Evolutionary conservation across 2,797 vertebrate genomes (phyloP).

Genomic region (Clarias fuscus): DNA sequence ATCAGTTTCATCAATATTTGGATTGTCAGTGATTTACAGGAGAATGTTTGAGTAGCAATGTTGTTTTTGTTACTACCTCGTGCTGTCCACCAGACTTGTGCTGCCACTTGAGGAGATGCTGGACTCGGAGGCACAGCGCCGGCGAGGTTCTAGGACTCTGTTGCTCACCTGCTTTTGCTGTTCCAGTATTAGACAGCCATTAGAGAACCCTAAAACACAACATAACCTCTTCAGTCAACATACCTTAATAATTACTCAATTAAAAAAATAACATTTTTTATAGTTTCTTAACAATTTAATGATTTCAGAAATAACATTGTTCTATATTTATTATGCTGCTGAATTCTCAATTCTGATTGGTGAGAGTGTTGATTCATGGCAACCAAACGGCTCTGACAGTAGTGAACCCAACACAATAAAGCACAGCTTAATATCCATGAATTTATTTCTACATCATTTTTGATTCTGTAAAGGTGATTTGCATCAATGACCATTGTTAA

Average conservation of each 20-base stretch:
- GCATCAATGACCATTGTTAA: too few relatives aligned
- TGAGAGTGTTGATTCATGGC: background rate
- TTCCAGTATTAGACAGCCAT: conserved; percentile 85
- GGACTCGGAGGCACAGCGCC: conserved; percentile 95
- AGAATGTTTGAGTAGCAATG: background rate
- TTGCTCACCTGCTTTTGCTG: conserved; percentile 71
- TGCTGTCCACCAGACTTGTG: conserved; percentile 56
- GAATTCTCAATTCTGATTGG: background rate
- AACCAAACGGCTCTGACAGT: background rate
- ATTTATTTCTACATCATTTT: too few relatives aligned
- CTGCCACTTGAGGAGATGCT: conserved; percentile 93
- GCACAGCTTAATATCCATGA: background rate
- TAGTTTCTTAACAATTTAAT: background rate
- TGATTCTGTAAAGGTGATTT: too few relatives aligned
- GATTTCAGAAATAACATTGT: background rate
- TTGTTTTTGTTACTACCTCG: conserved; percentile 27
- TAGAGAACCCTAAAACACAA: conserved; percentile 79
- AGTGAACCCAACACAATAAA: background rate
- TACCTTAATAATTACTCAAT: background rate
- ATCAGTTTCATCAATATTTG: background rate
- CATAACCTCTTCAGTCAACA: background rate
- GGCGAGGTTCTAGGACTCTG: conserved; percentile 85
- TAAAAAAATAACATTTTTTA: background rate
- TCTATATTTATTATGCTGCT: background rate
- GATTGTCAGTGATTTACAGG: background rate